These are phyloP conservation scores for Drosophila kambysellisi DNA, from an alignment of 2,888 invertebrate species.

Conservation along the genomic window DNA sequence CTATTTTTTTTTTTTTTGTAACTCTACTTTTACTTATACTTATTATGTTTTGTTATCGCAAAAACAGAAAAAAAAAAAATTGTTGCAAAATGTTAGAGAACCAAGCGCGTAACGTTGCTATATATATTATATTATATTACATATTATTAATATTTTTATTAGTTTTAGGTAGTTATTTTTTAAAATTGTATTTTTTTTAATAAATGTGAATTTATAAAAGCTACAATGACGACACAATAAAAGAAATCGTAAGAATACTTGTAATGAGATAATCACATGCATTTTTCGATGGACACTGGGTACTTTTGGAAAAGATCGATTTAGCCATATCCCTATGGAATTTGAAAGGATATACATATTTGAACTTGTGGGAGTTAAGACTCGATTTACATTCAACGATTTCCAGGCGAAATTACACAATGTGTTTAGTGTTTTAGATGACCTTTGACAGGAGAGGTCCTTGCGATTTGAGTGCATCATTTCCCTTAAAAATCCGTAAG, in stretches of 20 bases:
- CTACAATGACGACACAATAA: conserved; percentile 73
- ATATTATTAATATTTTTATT: conserved; percentile 73
- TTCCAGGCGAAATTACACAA: background rate
- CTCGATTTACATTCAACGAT: background rate
- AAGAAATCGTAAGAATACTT: conserved; percentile 62
- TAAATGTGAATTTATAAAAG: conserved; percentile 71
- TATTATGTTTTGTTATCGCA: conserved; percentile 57
- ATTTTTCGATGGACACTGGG: background rate
- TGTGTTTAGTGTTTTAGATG: background rate
- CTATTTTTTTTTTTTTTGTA: conserved; percentile 43
- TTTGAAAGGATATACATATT: background rate
- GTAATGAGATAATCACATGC: conserved; percentile 38
- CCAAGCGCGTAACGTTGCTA: conserved; percentile 77
- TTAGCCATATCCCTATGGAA: background rate
- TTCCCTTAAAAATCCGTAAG: background rate
- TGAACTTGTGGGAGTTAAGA: background rate
- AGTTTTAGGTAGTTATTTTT: conserved; percentile 77
- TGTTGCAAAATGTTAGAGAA: conserved; percentile 71
- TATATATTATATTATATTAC: conserved; percentile 60
- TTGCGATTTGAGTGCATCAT: background rate
- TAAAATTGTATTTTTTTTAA: conserved; percentile 76
- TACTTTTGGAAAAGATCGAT: background rate
- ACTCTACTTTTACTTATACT: conserved; percentile 43
- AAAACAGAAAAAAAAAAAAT: conserved; percentile 41
- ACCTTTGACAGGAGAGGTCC: background rate